Evolutionary conservation across 2,888 invertebrate genomes (phyloP).

Genomic region (Notodonta ziczac): DNA sequence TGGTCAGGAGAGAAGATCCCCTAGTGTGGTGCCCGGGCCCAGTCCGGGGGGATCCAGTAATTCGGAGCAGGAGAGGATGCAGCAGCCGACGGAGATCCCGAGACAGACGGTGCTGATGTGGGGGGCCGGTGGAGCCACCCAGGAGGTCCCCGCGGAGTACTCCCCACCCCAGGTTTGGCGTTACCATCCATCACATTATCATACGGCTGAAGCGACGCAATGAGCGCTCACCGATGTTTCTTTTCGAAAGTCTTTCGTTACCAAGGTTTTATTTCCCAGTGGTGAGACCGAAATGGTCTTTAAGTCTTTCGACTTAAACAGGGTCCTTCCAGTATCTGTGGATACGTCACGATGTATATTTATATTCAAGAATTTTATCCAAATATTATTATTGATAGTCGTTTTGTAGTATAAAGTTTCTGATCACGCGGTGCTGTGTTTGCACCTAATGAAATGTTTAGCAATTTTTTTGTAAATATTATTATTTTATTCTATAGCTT

Average conservation of each 20-base stretch:
- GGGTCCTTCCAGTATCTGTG: slow-evolving; percentile 75
- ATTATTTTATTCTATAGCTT: slow-evolving; percentile 35
- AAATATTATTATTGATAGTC: slow-evolving; percentile 71
- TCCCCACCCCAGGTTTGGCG: slow-evolving; percentile 83
- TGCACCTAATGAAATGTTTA: slow-evolving; percentile 35
- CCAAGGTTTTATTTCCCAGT: slow-evolving; percentile 62
- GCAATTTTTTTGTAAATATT: slow-evolving; percentile 52
- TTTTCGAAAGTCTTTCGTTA: slow-evolving; percentile 49
- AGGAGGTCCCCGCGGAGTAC: slow-evolving; percentile 76
- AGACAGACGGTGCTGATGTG: slow-evolving; percentile 97
- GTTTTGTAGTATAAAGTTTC: slow-evolving; percentile 52
- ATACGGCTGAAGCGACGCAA: slow-evolving; percentile 82
- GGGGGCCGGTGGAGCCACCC: slow-evolving; percentile 86
- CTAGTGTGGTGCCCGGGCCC: slow-evolving; percentile 82
- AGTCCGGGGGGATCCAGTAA: slow-evolving; percentile 77
- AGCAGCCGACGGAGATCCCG: slow-evolving; percentile 84
- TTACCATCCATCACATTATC: slow-evolving; percentile 79
- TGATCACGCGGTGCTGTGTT: slow-evolving; percentile 52
- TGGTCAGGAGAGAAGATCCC: slow-evolving; percentile 86
- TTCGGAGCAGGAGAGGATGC: slow-evolving; percentile 74
- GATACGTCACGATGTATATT: slow-evolving; percentile 43
- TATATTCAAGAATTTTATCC: slow-evolving; percentile 66
- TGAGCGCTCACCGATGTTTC: slow-evolving; percentile 40
- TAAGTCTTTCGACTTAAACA: slow-evolving; percentile 67
- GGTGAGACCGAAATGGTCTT: slow-evolving; percentile 49